Conservation (phyloP, 1,140 invertebrate species). For the Aculops lycopersici region DNA sequence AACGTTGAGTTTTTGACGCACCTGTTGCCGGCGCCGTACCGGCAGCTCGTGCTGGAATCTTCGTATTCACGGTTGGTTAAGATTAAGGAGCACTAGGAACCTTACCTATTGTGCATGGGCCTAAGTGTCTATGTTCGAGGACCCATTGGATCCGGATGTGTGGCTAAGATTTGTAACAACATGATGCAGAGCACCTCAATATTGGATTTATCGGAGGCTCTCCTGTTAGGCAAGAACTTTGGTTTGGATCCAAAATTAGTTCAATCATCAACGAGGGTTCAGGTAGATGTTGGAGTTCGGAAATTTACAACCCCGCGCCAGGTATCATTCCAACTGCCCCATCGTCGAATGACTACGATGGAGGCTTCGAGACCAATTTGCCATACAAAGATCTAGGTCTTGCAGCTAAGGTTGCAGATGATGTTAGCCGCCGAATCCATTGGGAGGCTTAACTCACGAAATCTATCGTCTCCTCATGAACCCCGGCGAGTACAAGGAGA, state of each 20-base stretch:
- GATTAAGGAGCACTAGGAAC: constrained; percentile 32
- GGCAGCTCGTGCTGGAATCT: constrained; percentile 51
- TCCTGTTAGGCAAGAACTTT: constrained; percentile 63
- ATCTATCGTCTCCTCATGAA: constrained; percentile 31
- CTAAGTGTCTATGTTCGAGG: constrained; percentile 70
- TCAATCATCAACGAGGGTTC: constrained; percentile 68
- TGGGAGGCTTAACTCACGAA: constrained; percentile 61
- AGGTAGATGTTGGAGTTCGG: constrained; percentile 83
- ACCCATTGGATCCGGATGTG: constrained; percentile 53
- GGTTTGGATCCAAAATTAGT: constrained; percentile 65
- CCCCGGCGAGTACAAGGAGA: constrained; percentile 33
- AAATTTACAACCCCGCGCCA: constrained; percentile 78
- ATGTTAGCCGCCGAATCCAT: constrained; percentile 34
- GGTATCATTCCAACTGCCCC: constrained; percentile 44
- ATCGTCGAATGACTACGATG: constrained; percentile 51
- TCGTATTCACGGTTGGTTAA: constrained; percentile 94
- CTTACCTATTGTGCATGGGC: constrained; percentile 51
- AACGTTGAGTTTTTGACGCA: constrained; percentile 56
- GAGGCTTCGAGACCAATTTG: constrained; percentile 60
- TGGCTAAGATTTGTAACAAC: constrained; percentile 90
- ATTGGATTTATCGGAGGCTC: constrained; percentile 58
- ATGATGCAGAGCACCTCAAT: constrained; percentile 67
- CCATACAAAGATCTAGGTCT: constrained; percentile 82
- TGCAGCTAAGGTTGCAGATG: constrained; percentile 42
- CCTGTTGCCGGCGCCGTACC: constrained; percentile 42